phyloP scores from a whole-genome alignment of 1,140 invertebrate species.

The Trichomalopsis sarcophagae region DNA sequence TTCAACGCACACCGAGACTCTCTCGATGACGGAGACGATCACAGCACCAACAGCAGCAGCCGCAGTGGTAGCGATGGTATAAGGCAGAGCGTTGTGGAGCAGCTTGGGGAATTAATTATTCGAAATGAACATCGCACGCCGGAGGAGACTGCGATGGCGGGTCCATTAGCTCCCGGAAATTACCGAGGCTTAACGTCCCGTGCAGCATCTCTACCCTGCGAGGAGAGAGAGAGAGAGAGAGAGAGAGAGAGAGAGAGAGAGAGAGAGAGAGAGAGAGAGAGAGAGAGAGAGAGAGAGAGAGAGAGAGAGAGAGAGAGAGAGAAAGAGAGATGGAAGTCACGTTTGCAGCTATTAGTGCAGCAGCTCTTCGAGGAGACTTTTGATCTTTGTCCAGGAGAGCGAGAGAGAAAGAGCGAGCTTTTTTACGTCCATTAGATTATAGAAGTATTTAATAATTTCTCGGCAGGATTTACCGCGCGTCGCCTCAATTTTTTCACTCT shows the following conservation, averaged over 20 bases:
- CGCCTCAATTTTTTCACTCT: not conserved
- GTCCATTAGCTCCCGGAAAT: conserved; percentile 74
- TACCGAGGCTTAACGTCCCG: conserved; percentile 66
- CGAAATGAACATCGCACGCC: conserved; percentile 65
- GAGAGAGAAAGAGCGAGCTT: not conserved
- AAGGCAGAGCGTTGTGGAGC: not conserved
- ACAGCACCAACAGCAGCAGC: no score
- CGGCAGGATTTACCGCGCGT: not conserved
- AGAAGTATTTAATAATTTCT: not conserved
- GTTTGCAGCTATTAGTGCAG: conserved; percentile 15
- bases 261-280: no score
- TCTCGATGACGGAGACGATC: not conserved
- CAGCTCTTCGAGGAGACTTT: conserved; percentile 23
- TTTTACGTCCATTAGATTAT: not conserved
- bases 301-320: no score
- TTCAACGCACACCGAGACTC: not conserved
- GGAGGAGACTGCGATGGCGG: conserved; percentile 57
- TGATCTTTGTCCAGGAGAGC: not conserved
- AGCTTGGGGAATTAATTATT: conserved; percentile 70
- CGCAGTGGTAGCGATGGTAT: no score
- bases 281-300: not conserved
- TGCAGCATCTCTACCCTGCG: conserved; percentile 52
- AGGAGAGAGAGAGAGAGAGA: conserved; percentile 39
- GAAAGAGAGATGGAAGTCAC: not conserved
- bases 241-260: not conserved